Base-by-base conservation (phyloP, 2,113 vertebrate genomes). In the Tiliqua scincoides region DNA sequence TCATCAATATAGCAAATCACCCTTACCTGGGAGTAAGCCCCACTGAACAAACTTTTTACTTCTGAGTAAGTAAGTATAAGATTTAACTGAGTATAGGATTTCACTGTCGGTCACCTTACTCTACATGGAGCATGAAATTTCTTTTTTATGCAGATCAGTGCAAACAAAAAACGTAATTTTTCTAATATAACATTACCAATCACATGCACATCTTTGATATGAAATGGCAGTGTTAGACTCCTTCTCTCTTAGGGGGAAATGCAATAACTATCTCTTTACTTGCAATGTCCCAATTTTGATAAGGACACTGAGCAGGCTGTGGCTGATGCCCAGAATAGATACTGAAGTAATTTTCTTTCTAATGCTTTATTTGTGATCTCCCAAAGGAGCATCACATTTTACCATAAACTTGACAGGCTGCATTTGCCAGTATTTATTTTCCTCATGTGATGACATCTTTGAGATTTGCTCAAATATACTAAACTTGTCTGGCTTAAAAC, bases 361-460 rank as follows among this genome's bases (percentile, higher is more conserved):
- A 57, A 81, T 85, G 62, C 30, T 84, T 30, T 67, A 83, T 83
- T 77, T 77, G 48, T 70, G 61, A 23, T 63, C 11, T 35, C 37
- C 54, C 37, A 80, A 8, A 1, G 63, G 77, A 78, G 52, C 1
- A 52, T 57, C 48, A 37, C 52, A 81, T 67, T 54, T 83, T 71
- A 43, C 79, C 21, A 4, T 0, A 70, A 84, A 72, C 35, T 80
- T 88, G 18, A 23, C 81, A 3, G 30, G 20, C 1, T 52, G 1
- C 6, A 71, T 30, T 18, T 15, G 3, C 0, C 77, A 63, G 76
- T 83, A 76, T 18, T 27, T 54, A 72, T 75, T 74, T 23, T 70
- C 21, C 72, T 78, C 1, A 71, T 21, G 79, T 30, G 0, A 82
- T 52, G 0, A 35, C 63, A 27, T 83, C 1, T 79, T 61, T n/a